Percentiles rank a stretch among this genome's conserved stretches.
phyloP scores from a whole-genome alignment of 2,113 vertebrate genomes.

The Ginglymostoma cirratum region DNA sequence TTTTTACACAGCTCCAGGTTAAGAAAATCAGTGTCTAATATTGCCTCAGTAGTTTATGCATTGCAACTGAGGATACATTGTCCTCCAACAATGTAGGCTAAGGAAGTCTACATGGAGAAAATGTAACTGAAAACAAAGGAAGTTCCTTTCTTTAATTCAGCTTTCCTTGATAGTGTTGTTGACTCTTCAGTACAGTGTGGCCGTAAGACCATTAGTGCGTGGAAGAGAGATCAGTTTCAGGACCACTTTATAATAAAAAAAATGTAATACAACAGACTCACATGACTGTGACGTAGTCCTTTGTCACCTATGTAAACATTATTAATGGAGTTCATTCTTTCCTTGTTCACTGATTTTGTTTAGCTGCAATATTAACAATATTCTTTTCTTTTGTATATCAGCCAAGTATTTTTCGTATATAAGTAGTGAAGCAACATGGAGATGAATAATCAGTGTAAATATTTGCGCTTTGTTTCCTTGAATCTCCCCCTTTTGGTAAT shows the following conservation, averaged over 20 bases:
- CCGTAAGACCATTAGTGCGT: neutral
- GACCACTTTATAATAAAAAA: too few species aligned
- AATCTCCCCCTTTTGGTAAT: neutral
- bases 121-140: neutral
- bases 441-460: neutral
- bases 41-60: too few species aligned
- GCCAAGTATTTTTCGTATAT: neutral
- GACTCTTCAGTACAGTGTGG: neutral
- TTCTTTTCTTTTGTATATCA: neutral
- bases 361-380: too few species aligned
- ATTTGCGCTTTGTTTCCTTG: neutral
- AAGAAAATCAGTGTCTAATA: too few species aligned
- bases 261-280: too few species aligned
- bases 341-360: too few species aligned
- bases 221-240: neutral
- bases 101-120: neutral
- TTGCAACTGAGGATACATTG: too few species aligned
- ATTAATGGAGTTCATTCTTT: too few species aligned
- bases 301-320: too few species aligned
- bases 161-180: neutral
- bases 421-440: neutral
- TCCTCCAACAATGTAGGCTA: too few species aligned
- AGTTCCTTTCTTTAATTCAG: neutral
- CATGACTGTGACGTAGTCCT: neutral
- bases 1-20: too few species aligned